A percentile compares a stretch with the other conserved stretches of the same genome.
These are phyloP conservation scores for Bungarus multicinctus DNA, from an alignment of 2,113 vertebrate species.

Conservation along the genomic window DNA sequence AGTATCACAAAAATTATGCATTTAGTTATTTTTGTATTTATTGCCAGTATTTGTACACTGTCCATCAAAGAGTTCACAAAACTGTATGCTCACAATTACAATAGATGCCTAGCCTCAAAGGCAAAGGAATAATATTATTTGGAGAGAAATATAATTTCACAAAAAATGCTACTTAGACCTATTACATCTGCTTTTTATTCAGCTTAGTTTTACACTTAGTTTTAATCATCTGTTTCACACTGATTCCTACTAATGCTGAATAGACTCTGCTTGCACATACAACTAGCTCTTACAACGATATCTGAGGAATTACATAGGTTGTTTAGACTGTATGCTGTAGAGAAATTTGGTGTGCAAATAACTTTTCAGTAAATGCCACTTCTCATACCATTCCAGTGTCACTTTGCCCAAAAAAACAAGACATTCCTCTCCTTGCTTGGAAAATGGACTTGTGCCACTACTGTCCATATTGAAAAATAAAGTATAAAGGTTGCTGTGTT, in stretches of 20 bases:
- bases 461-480: not conserved
- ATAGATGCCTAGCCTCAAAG: not conserved
- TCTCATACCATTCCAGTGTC: conserved; percentile 49
- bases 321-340: conserved; percentile 21
- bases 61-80: not conserved
- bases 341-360: conserved; percentile 55
- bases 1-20: not conserved
- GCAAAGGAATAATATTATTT: not conserved
- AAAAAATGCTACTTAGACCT: not conserved
- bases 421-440: conserved; percentile 36
- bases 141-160: not conserved
- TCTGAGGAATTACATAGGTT: conserved; percentile 19
- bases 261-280: rapidly evolving
- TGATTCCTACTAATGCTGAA: not conserved
- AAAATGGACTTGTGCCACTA: conserved; percentile 19
- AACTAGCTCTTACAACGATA: not conserved
- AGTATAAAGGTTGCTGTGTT: not conserved
- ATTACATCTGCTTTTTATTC: not conserved
- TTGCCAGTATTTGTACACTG: not conserved
- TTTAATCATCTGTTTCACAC: not conserved
- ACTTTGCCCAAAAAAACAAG: conserved; percentile 52
- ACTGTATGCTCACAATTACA: not conserved
- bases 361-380: conserved; percentile 36
- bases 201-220: not conserved
- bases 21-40: not conserved